Evolutionary conservation across 2,797 vertebrate species (phyloP), one percentile per base, ranked within the genome.

Genomic region (Philypnodon macrostomus): DNA sequence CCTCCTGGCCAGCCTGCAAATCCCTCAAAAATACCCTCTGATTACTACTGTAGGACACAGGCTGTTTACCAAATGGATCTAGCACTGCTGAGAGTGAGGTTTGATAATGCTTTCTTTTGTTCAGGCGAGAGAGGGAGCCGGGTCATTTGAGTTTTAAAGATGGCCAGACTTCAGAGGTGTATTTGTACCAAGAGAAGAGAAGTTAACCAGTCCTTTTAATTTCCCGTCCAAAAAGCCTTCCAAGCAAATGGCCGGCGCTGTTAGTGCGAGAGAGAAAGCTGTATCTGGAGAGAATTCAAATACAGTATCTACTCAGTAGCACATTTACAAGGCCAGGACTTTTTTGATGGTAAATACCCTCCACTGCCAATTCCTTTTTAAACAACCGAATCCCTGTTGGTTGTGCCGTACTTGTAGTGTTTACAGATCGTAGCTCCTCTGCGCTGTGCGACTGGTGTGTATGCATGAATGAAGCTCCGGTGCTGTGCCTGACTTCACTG

Each of bases 1-100:
- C 85, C 85, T 87, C 86, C 86, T 82, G 83, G 79, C 84, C 81
- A 80, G 85, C 77, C 83, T 80, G 82, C 81, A 87, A 86, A 86
- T 87, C 85, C 84, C 80, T 85, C 83, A 81, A 84, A 88, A 87
- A 88, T 85, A 83, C 81, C 80, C 86, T 83, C 81, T 87, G 86
- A 88, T 87, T 88, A 88, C 81, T 82, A 83, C 86, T 85, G 81
- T 82, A 85, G 84, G 85, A 85, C 79, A 83, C 85, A 80, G 81
- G 84, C 85, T 84, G 84, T 86, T 88, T 86, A 87, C 84, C 83
- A 85, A 86, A 87, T 84, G 81, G 84, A 82, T 83, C 74, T 66
- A 70, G 73, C 79, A 58, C 76, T 75, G 80, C 79, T 73, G 77
- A 79, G 77, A 85, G 73, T 56, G 71, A 78, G 77, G 80, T 77